Conservation (phyloP, 2,113 vertebrate species). For the Vidua macroura region DNA sequence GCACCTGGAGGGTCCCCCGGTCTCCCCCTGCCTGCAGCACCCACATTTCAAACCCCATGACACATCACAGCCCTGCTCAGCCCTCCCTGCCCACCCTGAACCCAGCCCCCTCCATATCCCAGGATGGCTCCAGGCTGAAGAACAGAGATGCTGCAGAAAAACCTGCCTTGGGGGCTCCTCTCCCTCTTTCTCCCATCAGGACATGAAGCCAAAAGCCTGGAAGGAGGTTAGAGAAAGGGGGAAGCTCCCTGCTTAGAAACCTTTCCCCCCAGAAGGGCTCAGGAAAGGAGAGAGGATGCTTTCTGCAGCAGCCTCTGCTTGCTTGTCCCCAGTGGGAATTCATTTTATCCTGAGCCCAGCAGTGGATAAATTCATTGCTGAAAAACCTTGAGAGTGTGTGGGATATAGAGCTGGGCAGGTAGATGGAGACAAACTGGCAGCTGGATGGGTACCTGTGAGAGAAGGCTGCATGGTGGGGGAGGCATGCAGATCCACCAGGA, state of each 20-base stretch:
- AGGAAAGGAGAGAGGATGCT: neutral
- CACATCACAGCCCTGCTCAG: neutral
- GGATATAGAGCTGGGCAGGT: neutral
- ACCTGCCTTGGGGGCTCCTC: neutral
- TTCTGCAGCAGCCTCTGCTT: neutral
- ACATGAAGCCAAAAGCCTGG: neutral
- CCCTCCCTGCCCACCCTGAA: neutral
- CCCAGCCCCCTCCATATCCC: neutral
- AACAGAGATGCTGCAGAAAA: neutral
- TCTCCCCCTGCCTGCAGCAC: neutral
- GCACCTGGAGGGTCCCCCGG: rapidly evolving
- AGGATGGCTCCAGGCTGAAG: neutral
- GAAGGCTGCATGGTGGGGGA: neutral
- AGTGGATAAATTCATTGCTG: neutral
- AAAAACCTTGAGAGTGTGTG: neutral
- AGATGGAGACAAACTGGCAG: neutral
- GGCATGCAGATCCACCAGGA: rapidly evolving
- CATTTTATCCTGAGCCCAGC: neutral
- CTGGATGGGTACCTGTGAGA: neutral
- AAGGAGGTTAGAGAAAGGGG: neutral
- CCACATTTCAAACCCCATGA: neutral
- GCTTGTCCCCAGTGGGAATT: neutral
- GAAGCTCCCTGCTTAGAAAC: neutral
- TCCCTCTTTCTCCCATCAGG: neutral
- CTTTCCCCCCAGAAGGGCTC: neutral